phyloP scores from a whole-genome alignment of 2,888 invertebrate species.

The Agriotes lineatus region DNA sequence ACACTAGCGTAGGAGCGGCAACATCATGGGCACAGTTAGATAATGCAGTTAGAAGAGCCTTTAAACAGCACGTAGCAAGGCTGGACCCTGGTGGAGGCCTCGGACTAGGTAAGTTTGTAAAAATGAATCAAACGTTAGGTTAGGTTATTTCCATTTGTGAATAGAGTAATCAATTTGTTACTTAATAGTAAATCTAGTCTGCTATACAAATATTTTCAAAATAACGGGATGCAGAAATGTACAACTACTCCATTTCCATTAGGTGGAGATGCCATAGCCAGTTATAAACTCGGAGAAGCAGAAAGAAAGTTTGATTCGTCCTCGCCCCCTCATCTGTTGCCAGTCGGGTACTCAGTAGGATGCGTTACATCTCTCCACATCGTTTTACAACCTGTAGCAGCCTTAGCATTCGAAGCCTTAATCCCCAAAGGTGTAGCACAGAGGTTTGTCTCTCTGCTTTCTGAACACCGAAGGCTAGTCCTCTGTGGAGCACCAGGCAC shows the following conservation, averaged over 20 bases:
- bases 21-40: constrained; percentile 97
- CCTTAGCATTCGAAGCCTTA: constrained; percentile 93
- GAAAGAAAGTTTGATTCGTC: constrained; percentile 83
- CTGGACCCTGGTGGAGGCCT: constrained; percentile 94
- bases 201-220: too few species aligned
- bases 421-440: constrained; percentile 97
- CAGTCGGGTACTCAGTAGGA: constrained; percentile 93
- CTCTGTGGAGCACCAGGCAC: constrained; percentile 96
- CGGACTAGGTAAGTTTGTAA: constrained; percentile 75
- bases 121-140: too few species aligned
- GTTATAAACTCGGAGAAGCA: constrained; percentile 94
- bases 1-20: constrained; percentile 90
- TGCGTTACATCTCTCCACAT: constrained; percentile 89
- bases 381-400: constrained; percentile 88
- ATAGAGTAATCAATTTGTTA: too few species aligned
- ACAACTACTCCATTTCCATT: too few species aligned
- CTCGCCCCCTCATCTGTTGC: constrained; percentile 91
- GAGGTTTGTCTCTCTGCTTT: constrained; percentile 81
- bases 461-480: constrained; percentile 93
- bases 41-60: constrained; percentile 89
- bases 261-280: constrained; percentile 86
- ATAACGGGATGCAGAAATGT: too few species aligned
- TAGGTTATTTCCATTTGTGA: too few species aligned
- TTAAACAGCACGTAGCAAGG: constrained; percentile 93
- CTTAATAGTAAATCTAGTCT: too few species aligned